These are phyloP conservation scores for Calcarius lapponicus DNA, from an alignment of 2,797 vertebrate genomes.

Conservation along the genomic window DNA sequence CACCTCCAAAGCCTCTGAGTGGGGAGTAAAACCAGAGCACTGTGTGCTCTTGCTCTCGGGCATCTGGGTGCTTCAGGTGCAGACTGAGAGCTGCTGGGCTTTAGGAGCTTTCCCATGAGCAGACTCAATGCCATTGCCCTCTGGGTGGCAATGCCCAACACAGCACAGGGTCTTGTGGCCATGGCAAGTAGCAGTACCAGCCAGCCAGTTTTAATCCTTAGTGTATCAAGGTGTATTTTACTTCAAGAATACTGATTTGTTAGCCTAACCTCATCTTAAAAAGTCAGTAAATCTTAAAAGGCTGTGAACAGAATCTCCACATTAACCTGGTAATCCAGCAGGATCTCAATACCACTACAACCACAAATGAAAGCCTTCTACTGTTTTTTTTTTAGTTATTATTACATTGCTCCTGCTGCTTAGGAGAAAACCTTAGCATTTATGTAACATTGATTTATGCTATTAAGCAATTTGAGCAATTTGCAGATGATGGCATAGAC, in stretches of 20 bases:
- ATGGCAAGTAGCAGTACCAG: not conserved
- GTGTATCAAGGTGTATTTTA: not conserved
- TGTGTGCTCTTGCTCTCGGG: not conserved
- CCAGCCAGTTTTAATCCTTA: not conserved
- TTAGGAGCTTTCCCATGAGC: not conserved
- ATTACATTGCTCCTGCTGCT: not conserved
- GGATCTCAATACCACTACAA: not conserved
- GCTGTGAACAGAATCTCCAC: not conserved
- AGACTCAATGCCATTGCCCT: not conserved
- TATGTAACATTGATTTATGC: not conserved
- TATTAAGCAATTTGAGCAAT: slow-evolving; percentile 12
- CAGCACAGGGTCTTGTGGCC: not conserved
- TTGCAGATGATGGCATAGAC: not conserved
- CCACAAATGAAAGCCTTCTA: not conserved
- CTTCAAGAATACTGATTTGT: not conserved
- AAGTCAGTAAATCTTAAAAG: not conserved
- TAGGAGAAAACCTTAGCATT: not conserved
- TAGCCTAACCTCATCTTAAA: not conserved
- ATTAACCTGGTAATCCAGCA: not conserved
- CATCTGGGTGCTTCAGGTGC: not conserved
- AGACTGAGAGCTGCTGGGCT: not conserved
- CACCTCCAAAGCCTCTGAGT: not conserved
- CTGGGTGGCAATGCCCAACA: not conserved
- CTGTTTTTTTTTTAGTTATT: not conserved
- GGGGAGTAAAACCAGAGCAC: not conserved